These are phyloP conservation scores for Sebastes trivittatus DNA, from an alignment of 2,797 vertebrate species.

Conservation along the genomic window DNA sequence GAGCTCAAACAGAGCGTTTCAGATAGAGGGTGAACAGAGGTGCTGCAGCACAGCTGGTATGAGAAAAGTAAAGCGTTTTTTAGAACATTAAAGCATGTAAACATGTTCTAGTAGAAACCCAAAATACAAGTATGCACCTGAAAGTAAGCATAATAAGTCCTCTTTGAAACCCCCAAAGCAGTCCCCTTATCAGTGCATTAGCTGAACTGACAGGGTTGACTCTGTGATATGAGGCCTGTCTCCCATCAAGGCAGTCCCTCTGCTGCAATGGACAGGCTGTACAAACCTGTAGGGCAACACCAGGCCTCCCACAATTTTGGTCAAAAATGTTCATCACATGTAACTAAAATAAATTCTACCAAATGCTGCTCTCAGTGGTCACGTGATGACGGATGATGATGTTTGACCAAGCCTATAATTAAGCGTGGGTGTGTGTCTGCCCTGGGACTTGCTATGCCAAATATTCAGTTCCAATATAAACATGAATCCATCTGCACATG, in stretches of 20 bases:
- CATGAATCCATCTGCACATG: background rate
- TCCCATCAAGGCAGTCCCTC: background rate
- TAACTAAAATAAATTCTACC: background rate
- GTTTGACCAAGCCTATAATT: conserved; percentile 16
- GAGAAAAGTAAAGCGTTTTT: too few relatives aligned
- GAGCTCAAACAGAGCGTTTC: too few relatives aligned
- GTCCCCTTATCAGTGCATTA: background rate
- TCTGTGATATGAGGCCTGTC: conserved; percentile 4
- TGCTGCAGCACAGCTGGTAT: too few relatives aligned
- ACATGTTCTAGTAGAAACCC: too few relatives aligned
- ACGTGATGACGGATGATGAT: background rate
- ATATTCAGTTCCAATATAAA: background rate
- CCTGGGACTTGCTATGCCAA: background rate
- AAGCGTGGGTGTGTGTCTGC: background rate
- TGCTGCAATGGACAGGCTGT: background rate
- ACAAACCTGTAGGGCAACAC: background rate
- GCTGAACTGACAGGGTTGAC: conserved; percentile 3
- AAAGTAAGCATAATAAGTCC: too few relatives aligned
- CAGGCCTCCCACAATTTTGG: background rate
- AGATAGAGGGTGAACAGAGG: too few relatives aligned
- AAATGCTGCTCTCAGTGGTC: background rate
- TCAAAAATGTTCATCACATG: background rate
- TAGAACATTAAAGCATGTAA: too few relatives aligned
- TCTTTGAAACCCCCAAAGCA: background rate
- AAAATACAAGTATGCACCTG: too few relatives aligned